These are phyloP conservation scores for Engystomops pustulosus DNA, from an alignment of 2,113 vertebrate genomes.

Conservation along the genomic window DNA sequence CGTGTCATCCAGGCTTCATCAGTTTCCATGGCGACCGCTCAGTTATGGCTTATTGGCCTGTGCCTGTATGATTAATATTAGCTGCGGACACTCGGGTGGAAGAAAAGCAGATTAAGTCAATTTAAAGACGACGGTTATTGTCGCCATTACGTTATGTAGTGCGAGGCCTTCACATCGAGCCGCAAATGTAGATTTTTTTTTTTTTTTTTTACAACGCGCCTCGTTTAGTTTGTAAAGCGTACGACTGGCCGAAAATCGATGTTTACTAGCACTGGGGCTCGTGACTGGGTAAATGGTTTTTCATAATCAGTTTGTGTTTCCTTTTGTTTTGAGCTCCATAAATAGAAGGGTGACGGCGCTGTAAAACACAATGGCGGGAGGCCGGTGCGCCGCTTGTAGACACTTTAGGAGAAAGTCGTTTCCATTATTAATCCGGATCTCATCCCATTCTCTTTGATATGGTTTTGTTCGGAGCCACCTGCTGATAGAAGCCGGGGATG, in stretches of 20 bases:
- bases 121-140: constrained; percentile 41
- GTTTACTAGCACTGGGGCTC: neutral
- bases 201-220: constrained; percentile 11
- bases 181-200: constrained; percentile 22
- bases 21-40: constrained; percentile 41
- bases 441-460: constrained; percentile 38
- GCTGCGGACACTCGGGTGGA: constrained; percentile 7
- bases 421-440: constrained; percentile 41
- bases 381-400: neutral
- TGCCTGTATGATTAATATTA: constrained; percentile 38
- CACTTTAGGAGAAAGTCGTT: constrained; percentile 28
- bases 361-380: neutral
- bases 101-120: constrained; percentile 37
- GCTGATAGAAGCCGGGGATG: neutral
- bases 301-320: neutral
- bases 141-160: constrained; percentile 14
- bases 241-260: neutral
- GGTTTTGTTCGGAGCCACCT: constrained; percentile 10
- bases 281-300: neutral
- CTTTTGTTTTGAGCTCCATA: neutral
- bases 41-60: constrained; percentile 30
- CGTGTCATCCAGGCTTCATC: constrained; percentile 7
- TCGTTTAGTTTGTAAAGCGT: constrained; percentile 3
- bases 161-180: neutral
- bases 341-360: neutral